These are phyloP conservation scores for Pteropus alecto DNA, from an alignment of 2,113 vertebrate genomes.

Conservation along the genomic window DNA sequence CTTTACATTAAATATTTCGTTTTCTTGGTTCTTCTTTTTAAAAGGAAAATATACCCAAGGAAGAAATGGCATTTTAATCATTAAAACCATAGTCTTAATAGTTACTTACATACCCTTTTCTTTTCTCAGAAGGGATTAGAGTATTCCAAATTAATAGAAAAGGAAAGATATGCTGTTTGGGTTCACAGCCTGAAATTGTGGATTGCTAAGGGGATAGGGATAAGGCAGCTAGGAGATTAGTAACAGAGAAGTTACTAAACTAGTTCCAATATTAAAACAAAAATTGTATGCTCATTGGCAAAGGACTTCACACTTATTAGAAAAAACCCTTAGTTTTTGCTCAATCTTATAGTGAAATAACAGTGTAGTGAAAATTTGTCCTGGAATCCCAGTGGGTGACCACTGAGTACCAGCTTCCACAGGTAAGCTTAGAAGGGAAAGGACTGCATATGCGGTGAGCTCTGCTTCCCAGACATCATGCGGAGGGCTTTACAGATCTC, in stretches of 20 bases:
- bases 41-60: not conserved
- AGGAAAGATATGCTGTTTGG: not conserved
- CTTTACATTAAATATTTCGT: not conserved
- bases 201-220: not conserved
- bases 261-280: not conserved
- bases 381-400: not conserved
- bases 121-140: not conserved
- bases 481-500: not conserved
- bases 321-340: not conserved
- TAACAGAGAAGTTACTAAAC: not conserved
- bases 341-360: not conserved
- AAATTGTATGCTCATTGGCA: not conserved
- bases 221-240: not conserved
- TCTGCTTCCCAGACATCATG: accelerated
- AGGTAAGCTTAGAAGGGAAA: not conserved
- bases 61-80: not conserved
- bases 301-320: not conserved
- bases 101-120: not conserved
- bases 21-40: not conserved
- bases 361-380: not conserved
- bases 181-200: not conserved
- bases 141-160: not conserved
- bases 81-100: not conserved
- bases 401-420: accelerated
- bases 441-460: accelerated